phyloP scores from a whole-genome alignment of 2,888 invertebrate species.

The Coleophora flavipennella region DNA sequence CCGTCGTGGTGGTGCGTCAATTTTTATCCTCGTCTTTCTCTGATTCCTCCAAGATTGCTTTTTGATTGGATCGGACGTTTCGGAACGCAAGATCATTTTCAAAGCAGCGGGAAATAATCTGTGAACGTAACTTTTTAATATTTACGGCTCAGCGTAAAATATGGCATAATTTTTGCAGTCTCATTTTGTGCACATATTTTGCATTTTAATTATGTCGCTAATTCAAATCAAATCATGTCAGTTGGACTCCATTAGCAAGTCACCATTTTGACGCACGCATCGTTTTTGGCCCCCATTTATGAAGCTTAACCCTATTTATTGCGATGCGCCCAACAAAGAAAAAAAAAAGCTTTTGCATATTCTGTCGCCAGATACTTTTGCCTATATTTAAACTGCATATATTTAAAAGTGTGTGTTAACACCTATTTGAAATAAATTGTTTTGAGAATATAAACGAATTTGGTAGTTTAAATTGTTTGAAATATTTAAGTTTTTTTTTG shows the following conservation, averaged over 20 bases:
- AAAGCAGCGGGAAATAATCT: not conserved
- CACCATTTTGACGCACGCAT: constrained; percentile 17
- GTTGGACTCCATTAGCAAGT: constrained; percentile 14
- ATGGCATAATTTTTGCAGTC: not conserved
- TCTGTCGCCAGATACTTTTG: constrained; percentile 6
- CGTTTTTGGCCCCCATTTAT: constrained; percentile 10
- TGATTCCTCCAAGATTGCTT: not conserved
- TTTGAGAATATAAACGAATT: too few species aligned
- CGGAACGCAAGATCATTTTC: not conserved
- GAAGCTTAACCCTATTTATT: constrained; percentile 24
- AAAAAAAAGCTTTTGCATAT: constrained; percentile 16
- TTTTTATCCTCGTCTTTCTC: constrained; percentile 16
- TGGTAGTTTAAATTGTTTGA: too few species aligned
- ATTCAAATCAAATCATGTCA: constrained; percentile 25
- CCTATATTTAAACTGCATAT: constrained; percentile 1
- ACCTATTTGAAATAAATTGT: too few species aligned
- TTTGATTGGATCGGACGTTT: constrained; percentile 2
- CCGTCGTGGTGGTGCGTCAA: constrained; percentile 18
- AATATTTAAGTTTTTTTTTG: too few species aligned
- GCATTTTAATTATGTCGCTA: constrained; percentile 35
- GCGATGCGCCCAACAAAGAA: constrained; percentile 5
- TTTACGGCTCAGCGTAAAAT: not conserved
- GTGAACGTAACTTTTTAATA: not conserved
- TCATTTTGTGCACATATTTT: constrained; percentile 22
- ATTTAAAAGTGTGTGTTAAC: too few species aligned